A percentile compares a stretch with the other conserved stretches of the same genome.
These are phyloP conservation scores for Muscina levida DNA, from an alignment of 2,888 invertebrate genomes.

Conservation along the genomic window DNA sequence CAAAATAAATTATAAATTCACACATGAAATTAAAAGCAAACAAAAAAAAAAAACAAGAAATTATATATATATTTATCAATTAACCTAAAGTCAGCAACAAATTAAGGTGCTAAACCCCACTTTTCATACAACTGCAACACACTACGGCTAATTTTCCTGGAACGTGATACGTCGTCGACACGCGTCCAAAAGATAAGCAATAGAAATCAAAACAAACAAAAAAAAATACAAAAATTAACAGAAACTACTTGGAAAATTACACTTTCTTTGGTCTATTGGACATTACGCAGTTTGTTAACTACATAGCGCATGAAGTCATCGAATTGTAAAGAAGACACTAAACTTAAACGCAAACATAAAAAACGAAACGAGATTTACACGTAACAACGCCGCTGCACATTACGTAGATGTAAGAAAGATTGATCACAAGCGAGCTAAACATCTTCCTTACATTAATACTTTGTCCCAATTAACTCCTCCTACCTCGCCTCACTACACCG, in stretches of 20 bases:
- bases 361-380: constrained; percentile 11
- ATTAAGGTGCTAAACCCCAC: neutral
- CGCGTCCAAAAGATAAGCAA: neutral
- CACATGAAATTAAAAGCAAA: constrained; percentile 7
- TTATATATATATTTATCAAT: too few relatives aligned
- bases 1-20: constrained; percentile 19
- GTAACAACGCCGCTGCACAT: constrained; percentile 7
- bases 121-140: too few relatives aligned
- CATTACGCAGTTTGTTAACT: constrained; percentile 11
- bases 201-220: constrained; percentile 11
- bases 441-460: too few relatives aligned
- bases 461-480: too few relatives aligned
- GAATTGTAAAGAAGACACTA: neutral
- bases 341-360: neutral
- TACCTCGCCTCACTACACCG: neutral
- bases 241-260: constrained; percentile 21
- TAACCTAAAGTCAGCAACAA: constrained; percentile 45
- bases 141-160: constrained; percentile 33
- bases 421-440: neutral
- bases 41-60: constrained; percentile 8
- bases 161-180: constrained; percentile 43
- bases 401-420: constrained; percentile 22
- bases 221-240: constrained; percentile 29
- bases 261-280: constrained; percentile 61
- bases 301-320: neutral